phyloP scores from a whole-genome alignment of 1,140 invertebrate genomes.

The Pollicipes pollicipes region DNA sequence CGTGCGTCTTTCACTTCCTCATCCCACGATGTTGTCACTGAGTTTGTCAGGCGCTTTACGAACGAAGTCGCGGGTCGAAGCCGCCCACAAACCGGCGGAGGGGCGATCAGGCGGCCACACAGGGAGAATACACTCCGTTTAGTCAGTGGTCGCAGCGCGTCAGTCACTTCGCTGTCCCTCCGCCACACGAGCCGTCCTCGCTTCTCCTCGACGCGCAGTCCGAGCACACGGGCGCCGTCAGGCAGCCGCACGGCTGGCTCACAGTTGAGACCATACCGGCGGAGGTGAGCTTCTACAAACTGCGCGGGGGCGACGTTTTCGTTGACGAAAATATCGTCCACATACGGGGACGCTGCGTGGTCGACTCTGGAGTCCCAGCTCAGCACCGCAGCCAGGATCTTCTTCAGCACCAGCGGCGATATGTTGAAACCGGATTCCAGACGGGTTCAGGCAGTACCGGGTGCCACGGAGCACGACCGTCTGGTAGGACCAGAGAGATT shows the following conservation, averaged over 20 bases:
- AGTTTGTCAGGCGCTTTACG: conserved; percentile 10
- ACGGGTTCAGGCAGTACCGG: conserved; percentile 3
- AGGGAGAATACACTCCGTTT: not conserved
- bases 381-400: conserved; percentile 6
- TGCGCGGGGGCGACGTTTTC: conserved; percentile 4
- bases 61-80: conserved; percentile 9
- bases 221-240: conserved; percentile 5
- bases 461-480: not conserved
- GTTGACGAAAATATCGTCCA: conserved; percentile 9
- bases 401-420: conserved; percentile 6
- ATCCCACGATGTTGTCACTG: conserved; percentile 5
- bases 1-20: not conserved
- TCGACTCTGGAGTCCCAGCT: not conserved
- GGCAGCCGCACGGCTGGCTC: not conserved
- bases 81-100: conserved; percentile 8
- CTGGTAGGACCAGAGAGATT: conserved; percentile 10
- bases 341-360: not conserved
- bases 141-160: not conserved
- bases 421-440: conserved; percentile 8
- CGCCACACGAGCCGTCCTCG: not conserved
- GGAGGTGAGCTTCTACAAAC: not conserved
- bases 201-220: not conserved
- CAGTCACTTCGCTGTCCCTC: not conserved
- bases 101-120: conserved; percentile 7
- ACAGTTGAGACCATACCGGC: not conserved